These are phyloP conservation scores for Dendrolimus houi DNA, from an alignment of 2,888 invertebrate genomes.

Conservation along the genomic window DNA sequence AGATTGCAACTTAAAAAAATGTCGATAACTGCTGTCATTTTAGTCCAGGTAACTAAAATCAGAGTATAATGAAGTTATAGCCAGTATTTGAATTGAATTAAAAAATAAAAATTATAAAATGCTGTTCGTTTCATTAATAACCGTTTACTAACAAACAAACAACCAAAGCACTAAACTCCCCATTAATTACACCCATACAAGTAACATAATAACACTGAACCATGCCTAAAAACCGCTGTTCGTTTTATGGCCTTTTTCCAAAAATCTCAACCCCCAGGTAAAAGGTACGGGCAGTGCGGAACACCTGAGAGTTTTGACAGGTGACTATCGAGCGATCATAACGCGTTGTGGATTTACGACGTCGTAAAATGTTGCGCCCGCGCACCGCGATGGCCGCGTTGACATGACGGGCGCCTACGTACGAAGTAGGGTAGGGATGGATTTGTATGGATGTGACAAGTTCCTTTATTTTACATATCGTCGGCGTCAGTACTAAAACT, in stretches of 20 bases:
- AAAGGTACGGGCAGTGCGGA: slow-evolving; percentile 1
- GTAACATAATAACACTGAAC: background rate
- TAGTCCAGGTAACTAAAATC: too few species aligned
- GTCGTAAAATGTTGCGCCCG: slow-evolving; percentile 51
- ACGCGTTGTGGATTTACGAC: slow-evolving; percentile 48
- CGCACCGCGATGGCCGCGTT: slow-evolving; percentile 36
- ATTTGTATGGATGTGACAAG: background rate
- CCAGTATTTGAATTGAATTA: background rate
- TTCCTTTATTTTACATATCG: too few species aligned
- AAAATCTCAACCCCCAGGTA: background rate
- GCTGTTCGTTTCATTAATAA: too few species aligned
- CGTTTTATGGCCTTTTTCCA: background rate
- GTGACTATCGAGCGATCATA: slow-evolving; percentile 47
- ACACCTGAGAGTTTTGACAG: slow-evolving; percentile 45
- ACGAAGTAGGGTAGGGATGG: background rate
- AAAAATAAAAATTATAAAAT: background rate
- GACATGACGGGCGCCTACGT: slow-evolving; percentile 39
- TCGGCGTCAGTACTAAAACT: too few species aligned
- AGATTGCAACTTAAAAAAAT: too few species aligned
- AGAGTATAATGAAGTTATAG: too few species aligned
- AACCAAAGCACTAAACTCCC: too few species aligned
- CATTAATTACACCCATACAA: background rate
- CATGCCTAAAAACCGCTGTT: background rate
- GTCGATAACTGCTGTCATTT: too few species aligned
- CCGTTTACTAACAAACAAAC: too few species aligned